phyloP scores from a whole-genome alignment of 2,113 vertebrate genomes.

The Oreochromis tanganicae region DNA sequence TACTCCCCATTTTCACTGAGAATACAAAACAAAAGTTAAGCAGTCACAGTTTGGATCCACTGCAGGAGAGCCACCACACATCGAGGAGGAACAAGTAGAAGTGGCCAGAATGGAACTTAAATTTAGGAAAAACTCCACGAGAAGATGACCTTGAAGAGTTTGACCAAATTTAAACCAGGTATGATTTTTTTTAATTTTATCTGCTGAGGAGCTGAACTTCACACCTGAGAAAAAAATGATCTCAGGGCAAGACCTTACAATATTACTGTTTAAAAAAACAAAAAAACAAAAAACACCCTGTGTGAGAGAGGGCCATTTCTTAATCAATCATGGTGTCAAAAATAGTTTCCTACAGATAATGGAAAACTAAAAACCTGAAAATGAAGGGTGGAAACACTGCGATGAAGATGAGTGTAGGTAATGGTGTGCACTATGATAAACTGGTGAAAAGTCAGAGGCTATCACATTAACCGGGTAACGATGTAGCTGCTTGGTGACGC shows the following conservation, averaged over 20 bases:
- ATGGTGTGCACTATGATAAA: neutral
- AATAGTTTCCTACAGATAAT: neutral
- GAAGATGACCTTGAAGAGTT: neutral
- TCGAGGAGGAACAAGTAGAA: neutral
- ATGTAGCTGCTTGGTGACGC: neutral
- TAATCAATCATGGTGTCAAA: neutral
- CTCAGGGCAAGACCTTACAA: neutral
- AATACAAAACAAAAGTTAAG: neutral
- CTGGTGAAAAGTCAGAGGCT: neutral
- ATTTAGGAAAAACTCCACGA: neutral
- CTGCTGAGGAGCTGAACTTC: neutral
- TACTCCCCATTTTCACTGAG: neutral
- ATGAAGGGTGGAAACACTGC: neutral
- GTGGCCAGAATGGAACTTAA: neutral
- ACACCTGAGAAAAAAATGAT: neutral
- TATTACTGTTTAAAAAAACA: neutral
- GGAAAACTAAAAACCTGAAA: neutral
- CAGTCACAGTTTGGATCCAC: neutral
- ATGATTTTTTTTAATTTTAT: no score
- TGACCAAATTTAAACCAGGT: neutral
- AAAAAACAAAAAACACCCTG: fast-evolving
- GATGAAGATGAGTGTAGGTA: neutral
- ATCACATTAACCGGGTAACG: constrained; percentile 18
- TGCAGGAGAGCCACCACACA: neutral
- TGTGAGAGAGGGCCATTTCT: neutral